Evolutionary conservation across 1,140 invertebrate species (phyloP).

Genomic region (Drosophila kanapiae): DNA sequence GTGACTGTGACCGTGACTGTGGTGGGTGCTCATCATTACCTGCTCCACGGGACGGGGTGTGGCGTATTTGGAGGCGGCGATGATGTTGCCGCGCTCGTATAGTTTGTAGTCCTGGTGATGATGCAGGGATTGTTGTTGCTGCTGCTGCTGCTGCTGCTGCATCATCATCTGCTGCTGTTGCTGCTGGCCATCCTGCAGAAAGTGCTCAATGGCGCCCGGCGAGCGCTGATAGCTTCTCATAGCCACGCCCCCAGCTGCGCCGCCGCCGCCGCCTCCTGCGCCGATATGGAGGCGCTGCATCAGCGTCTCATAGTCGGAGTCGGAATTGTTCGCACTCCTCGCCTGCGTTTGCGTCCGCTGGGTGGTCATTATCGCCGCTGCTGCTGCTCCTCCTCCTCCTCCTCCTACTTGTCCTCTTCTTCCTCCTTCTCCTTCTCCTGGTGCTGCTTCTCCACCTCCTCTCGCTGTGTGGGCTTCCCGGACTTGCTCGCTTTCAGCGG

Average conservation of each 20-base stretch:
- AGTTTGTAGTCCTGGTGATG: conserved; percentile 87
- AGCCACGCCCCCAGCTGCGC: conserved; percentile 15
- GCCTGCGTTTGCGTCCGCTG: conserved; percentile 59
- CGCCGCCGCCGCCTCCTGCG: conserved; percentile 5
- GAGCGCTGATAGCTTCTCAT: conserved; percentile 56
- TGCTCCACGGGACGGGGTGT: conserved; percentile 90
- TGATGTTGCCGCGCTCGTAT: conserved; percentile 88
- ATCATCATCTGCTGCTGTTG: conserved; percentile 34
- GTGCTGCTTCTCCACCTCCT: conserved; percentile 1
- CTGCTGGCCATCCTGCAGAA: conserved; percentile 55
- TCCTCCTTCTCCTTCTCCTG: background rate
- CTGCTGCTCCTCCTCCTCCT: conserved; percentile 7
- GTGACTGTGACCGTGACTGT: conserved; percentile 7
- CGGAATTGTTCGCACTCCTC: conserved; percentile 60
- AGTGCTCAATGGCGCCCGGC: conserved; percentile 66
- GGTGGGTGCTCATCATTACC: conserved; percentile 59
- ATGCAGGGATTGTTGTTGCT: conserved; percentile 33
- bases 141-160: conserved; percentile 46
- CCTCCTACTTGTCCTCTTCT: conserved; percentile 6
- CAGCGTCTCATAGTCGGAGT: conserved; percentile 75
- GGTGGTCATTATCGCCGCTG: conserved; percentile 62
- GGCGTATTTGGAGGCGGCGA: conserved; percentile 90
- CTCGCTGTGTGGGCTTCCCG: conserved; percentile 17
- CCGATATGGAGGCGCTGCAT: conserved; percentile 80
- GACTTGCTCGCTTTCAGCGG: conserved; percentile 19